A percentile compares a stretch with the other conserved stretches of the same genome.
These are phyloP conservation scores for Electrophaes corylata DNA, from an alignment of 2,888 invertebrate genomes.

Conservation along the genomic window DNA sequence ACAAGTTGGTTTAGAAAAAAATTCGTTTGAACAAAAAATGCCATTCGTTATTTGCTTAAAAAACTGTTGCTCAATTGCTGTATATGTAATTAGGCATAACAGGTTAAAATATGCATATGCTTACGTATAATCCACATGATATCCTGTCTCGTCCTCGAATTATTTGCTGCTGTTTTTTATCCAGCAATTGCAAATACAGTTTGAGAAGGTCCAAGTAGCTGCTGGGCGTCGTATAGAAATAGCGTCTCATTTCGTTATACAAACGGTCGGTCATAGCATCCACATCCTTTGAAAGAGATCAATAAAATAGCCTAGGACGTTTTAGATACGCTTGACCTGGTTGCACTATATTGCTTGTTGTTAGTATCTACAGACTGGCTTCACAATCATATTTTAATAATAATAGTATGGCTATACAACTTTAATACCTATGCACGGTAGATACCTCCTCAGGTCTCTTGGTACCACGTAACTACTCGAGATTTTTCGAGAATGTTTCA, in stretches of 20 bases:
- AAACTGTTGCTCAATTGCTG: too few relatives aligned
- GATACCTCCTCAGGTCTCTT: too few relatives aligned
- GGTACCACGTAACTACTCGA: too few relatives aligned
- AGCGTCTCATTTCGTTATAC: conserved; percentile 92
- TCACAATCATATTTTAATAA: too few relatives aligned
- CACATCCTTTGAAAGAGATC: conserved; percentile 85
- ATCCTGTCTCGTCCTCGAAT: conserved; percentile 87
- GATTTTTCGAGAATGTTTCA: too few relatives aligned
- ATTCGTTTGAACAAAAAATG: too few relatives aligned
- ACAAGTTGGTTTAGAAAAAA: too few relatives aligned
- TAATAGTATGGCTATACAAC: too few relatives aligned
- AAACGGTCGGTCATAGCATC: conserved; percentile 90
- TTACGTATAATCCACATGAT: conserved; percentile 87
- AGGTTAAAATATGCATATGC: neutral
- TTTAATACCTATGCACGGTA: too few relatives aligned
- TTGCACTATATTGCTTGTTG: too few relatives aligned
- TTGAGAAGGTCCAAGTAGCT: conserved; percentile 94
- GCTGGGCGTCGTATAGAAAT: conserved; percentile 96
- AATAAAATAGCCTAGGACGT: conserved; percentile 7
- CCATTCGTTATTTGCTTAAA: too few relatives aligned
- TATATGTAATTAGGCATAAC: neutral
- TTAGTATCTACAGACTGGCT: too few relatives aligned
- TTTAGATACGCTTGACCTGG: neutral
- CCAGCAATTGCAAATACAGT: conserved; percentile 88
- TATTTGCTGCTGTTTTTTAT: conserved; percentile 88